These are phyloP conservation scores for Nymphalis io DNA, from an alignment of 1,140 invertebrate species.

Conservation along the genomic window DNA sequence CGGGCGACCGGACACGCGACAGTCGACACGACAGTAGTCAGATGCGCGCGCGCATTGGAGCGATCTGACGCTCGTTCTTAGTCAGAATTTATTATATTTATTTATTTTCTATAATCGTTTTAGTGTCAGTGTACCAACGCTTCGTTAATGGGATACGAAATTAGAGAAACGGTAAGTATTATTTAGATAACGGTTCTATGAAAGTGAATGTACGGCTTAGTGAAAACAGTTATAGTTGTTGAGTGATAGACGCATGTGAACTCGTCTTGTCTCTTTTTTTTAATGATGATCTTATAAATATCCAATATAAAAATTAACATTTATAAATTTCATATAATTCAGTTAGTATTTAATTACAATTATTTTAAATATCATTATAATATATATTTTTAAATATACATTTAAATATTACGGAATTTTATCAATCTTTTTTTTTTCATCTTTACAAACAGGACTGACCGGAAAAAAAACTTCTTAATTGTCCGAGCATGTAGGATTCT, in stretches of 20 bases:
- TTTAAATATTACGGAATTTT: too few relatives aligned
- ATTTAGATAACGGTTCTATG: conserved; percentile 45
- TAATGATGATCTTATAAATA: neutral
- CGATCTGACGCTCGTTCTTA: conserved; percentile 37
- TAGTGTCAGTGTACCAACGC: conserved; percentile 37
- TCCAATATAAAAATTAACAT: too few relatives aligned
- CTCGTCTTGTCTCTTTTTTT: neutral
- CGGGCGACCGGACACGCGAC: conserved; percentile 39
- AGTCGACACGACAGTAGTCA: conserved; percentile 36
- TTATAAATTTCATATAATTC: too few relatives aligned
- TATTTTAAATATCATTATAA: too few relatives aligned
- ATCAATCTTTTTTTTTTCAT: too few relatives aligned
- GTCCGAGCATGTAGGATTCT: neutral
- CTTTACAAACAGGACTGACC: too few relatives aligned
- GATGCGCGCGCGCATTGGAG: conserved; percentile 51
- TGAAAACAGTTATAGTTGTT: conserved; percentile 19
- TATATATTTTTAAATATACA: too few relatives aligned
- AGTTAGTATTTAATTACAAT: neutral
- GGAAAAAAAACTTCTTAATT: too few relatives aligned
- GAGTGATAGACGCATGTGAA: conserved; percentile 9
- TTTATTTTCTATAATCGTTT: conserved; percentile 21
- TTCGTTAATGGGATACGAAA: conserved; percentile 48
- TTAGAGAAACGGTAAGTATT: conserved; percentile 50
- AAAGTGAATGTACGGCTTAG: conserved; percentile 44
- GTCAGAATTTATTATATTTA: neutral